Evolutionary conservation across 1,140 invertebrate species (phyloP), one percentile per base, ranked within the genome.

Genomic region (Calosoma granatense): DNA sequence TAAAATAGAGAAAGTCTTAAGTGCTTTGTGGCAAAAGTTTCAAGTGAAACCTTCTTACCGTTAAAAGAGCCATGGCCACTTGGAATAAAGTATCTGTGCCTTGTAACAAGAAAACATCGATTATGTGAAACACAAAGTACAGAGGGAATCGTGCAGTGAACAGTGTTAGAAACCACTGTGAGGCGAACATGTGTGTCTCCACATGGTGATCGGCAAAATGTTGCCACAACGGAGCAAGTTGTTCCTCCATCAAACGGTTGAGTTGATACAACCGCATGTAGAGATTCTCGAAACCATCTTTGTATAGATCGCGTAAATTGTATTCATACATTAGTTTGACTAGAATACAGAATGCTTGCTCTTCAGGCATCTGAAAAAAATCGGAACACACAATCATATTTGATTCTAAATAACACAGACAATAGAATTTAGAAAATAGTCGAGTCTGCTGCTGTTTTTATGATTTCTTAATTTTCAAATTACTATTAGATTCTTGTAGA

Each of bases 121-220:
- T 77, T 57, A 99, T 97, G 69, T 94, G 92, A 76, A 97, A 99
- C 12, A 99, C 97, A 71, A 98, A 87, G 70, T 90, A 92, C 0
- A 99, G 76, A 1, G 97, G 97, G 76, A 99, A 99, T 69, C 97
- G 89, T 14, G 97, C 95, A 1, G 97, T 99, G 75, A 97, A 99
- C 12, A 99, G 76, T 0, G 97, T 99, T 20, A 99, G 83, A 78
- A 99, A 98, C 97, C 97, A 99, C 77, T 99, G 97, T 23, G 92
- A 94, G 20, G 95, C 97, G 75, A 94, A 99, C 97, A 99, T 99
- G 75, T 99, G 97, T 55, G 93, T 88, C 74, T 99, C 97, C 47
- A 99, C 84, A 36, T 90, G 88, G 67, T 94, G 83, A 67, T 92
- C 87, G 61, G 78, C 78, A 75, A 99, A 98, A 74, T 99, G 97